Base-by-base conservation (phyloP, 2,888 invertebrate species). In the Platynereis dumerilii region DNA sequence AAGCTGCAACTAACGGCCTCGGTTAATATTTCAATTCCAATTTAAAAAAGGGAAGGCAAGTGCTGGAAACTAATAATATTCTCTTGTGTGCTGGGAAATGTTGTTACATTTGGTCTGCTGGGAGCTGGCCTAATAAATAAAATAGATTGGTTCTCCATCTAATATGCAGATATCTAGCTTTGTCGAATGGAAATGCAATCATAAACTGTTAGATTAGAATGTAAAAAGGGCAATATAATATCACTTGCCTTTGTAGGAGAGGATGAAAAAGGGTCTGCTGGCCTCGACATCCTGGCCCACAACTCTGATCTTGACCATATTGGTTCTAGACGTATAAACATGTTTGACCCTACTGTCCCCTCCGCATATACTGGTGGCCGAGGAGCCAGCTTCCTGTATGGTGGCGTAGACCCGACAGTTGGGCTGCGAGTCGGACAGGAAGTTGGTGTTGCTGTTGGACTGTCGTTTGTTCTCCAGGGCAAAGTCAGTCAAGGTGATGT, bases 351-450 rank as follows among this genome's bases (percentile, higher is more conserved):
- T 27, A 1, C 48, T 34, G 22, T 52, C 34, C 17, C 60, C 60
- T 1, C 60, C 60, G 24, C 60, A 60, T 20, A 60, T 52, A 7
- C 48, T 60, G 17, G 34, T 52, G 1, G 48, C 27, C 15, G 60
- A 45, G 28, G 48, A 48, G 22, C 60, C 52, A 29, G 29, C 60
- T 45, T 60, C 60, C 60, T 60, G 45, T 24, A 60, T 60, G 28
- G 60, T 60, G 34, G 60, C 60, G 20, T 60, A 60, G 28, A 60
- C 60, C 52, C 60, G 52, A 34, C 60, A 60, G 53, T 45, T 60
- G 48, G 48, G 28, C 2, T 20, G 12, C 20, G 48, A 48, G 22
- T 17, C 20, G n/a, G 29, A n/a, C 22, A 52, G 22, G 2, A 22
- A 28, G 52, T 17, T 24, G 3, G 48, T 44, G 12, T 52, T 34